Percentiles rank a stretch among this genome's conserved stretches.
phyloP scores from a whole-genome alignment of 2,888 invertebrate species.

The Aleiodes testaceus region DNA sequence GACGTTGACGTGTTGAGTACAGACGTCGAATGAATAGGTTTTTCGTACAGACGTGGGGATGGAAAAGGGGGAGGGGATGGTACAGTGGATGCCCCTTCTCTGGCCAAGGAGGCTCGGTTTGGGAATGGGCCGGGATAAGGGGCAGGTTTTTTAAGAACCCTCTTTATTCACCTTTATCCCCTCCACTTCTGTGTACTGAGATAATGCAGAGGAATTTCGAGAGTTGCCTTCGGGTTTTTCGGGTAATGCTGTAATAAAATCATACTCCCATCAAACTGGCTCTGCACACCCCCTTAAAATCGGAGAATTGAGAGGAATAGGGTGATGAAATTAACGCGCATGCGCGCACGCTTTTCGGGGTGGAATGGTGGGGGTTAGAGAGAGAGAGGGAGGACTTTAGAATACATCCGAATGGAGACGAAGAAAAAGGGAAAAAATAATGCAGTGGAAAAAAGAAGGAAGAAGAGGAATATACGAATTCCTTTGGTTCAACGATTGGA shows the following conservation, averaged over 20 bases:
- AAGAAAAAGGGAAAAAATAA: slow-evolving; percentile 38
- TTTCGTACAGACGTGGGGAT: neutral
- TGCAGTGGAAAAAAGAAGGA: slow-evolving; percentile 54
- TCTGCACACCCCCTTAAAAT: slow-evolving; percentile 46
- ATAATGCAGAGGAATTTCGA: slow-evolving; percentile 72
- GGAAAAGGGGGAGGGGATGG: slow-evolving; percentile 12
- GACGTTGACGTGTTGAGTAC: slow-evolving; percentile 23
- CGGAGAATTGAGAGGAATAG: slow-evolving; percentile 30
- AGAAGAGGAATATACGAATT: slow-evolving; percentile 68
- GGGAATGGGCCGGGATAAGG: neutral
- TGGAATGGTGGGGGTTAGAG: no score
- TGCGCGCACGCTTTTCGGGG: slow-evolving; percentile 36
- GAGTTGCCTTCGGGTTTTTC: slow-evolving; percentile 64
- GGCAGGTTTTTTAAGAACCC: no score
- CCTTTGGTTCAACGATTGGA: slow-evolving; percentile 72
- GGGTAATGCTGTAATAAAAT: slow-evolving; percentile 73
- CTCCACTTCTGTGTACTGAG: slow-evolving; percentile 59
- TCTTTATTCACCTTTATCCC: slow-evolving; percentile 8
- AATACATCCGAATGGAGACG: no score
- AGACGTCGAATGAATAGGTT: slow-evolving; percentile 21
- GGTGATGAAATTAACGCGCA: slow-evolving; percentile 2
- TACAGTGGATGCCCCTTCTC: slow-evolving; percentile 38
- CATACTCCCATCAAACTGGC: slow-evolving; percentile 72
- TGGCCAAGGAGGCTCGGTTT: slow-evolving; percentile 13
- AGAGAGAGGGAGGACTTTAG: slow-evolving; percentile 39